Percentiles rank a stretch among this genome's conserved stretches.
phyloP scores from a whole-genome alignment of 2,113 vertebrate genomes.

The Tragelaphus scriptus region DNA sequence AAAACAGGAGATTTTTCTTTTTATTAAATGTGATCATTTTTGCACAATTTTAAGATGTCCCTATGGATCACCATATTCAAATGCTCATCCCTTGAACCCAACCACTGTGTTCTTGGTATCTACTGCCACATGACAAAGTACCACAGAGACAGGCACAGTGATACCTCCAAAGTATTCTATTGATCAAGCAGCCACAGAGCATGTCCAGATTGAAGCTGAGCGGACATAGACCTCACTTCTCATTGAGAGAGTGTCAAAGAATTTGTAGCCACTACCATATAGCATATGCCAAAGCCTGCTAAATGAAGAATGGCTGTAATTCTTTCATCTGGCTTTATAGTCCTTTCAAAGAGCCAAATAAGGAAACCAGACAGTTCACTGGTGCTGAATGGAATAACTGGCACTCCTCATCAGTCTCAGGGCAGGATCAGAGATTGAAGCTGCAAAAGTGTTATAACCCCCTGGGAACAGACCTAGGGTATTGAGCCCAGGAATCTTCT shows the following conservation, averaged over 20 bases:
- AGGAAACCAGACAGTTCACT: not conserved
- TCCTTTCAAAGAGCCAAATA: not conserved
- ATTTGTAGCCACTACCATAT: not conserved
- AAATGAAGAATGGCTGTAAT: not conserved
- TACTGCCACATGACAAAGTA: not conserved
- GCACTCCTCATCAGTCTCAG: not conserved
- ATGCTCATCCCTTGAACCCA: not conserved
- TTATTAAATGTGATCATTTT: not conserved
- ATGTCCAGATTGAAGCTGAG: not conserved
- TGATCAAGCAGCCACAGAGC: not conserved
- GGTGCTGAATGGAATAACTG: not conserved
- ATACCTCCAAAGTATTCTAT: not conserved
- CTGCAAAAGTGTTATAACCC: not conserved
- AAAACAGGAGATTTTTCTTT: not conserved
- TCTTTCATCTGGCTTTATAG: not conserved
- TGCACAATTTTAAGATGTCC: not conserved
- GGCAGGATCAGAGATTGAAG: not conserved
- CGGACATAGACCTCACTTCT: not conserved
- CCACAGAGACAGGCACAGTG: not conserved
- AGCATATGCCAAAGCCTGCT: not conserved
- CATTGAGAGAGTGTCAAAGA: not conserved
- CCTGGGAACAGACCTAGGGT: not conserved
- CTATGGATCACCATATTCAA: not conserved
- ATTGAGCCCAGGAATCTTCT: not conserved
- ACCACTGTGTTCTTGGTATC: not conserved